Evolutionary conservation across 2,888 invertebrate species (phyloP).

Genomic region (Macrosiphum euphorbiae): DNA sequence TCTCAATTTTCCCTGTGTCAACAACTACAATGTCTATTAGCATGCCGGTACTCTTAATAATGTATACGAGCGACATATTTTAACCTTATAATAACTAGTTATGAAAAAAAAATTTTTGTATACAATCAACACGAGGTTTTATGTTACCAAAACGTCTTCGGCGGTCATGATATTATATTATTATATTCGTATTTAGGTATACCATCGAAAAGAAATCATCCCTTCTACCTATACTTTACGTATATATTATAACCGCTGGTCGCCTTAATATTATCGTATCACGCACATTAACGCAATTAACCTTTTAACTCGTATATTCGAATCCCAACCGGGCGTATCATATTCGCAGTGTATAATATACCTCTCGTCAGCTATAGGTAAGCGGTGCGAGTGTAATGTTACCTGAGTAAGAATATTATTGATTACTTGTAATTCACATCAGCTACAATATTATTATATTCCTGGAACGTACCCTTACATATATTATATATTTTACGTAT

Average conservation of each 20-base stretch:
- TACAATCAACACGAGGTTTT: neutral
- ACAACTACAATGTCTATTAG: too few relatives aligned
- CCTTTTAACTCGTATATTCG: slow-evolving; percentile 9
- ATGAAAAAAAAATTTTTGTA: neutral
- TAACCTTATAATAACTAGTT: neutral
- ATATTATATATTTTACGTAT: neutral
- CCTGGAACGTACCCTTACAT: neutral
- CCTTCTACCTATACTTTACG: neutral
- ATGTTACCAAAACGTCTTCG: neutral
- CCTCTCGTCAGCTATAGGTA: neutral
- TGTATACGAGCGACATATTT: neutral
- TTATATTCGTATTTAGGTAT: neutral
- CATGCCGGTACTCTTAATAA: too few relatives aligned
- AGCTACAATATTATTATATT: neutral
- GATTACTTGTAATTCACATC: neutral
- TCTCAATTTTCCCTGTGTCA: too few relatives aligned
- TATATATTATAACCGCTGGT: neutral
- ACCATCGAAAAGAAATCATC: neutral
- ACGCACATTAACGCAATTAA: neutral
- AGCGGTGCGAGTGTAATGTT: neutral
- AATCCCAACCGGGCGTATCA: neutral
- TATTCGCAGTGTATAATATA: neutral
- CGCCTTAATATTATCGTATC: neutral
- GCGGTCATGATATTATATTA: neutral
- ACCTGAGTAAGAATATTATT: neutral